A percentile compares a stretch with the other conserved stretches of the same genome.
Conservation (phyloP, 2,113 vertebrate genomes). For the Emydocephalus ijimae region DNA sequence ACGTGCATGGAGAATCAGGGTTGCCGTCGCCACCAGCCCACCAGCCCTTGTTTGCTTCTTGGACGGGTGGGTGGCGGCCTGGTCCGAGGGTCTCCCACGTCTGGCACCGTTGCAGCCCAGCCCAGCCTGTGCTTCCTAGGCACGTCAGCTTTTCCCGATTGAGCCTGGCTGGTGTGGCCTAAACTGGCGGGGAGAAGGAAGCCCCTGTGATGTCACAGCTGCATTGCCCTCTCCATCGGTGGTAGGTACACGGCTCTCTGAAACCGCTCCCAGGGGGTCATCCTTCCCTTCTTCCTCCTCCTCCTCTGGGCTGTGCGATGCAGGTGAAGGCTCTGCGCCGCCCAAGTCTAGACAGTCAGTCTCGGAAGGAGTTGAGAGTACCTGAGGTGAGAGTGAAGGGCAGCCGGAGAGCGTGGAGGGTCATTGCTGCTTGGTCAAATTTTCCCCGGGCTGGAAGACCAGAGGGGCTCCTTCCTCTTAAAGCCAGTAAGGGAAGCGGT, state of each 20-base stretch:
- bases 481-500: slow-evolving; percentile 12
- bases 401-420: neutral
- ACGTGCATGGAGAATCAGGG: slow-evolving; percentile 63
- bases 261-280: neutral
- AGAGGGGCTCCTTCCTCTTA: slow-evolving; percentile 4
- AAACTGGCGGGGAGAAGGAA: slow-evolving; percentile 38
- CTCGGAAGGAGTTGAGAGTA: neutral
- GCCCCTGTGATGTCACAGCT: slow-evolving; percentile 63
- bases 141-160: neutral
- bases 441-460: neutral
- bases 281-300: neutral
- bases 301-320: neutral
- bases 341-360: slow-evolving; percentile 18
- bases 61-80: slow-evolving; percentile 27
- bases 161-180: slow-evolving; percentile 18
- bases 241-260: slow-evolving; percentile 46
- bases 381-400: slow-evolving; percentile 48
- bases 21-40: neutral
- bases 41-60: neutral
- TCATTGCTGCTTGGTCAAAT: neutral
- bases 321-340: neutral
- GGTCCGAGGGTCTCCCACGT: slow-evolving; percentile 40
- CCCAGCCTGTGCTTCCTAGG: neutral
- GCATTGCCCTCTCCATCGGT: neutral
- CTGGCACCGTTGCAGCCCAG: slow-evolving; percentile 33